Base-by-base conservation (phyloP, 2,888 invertebrate species). In the Lepidocyrtoides sp. region DNA sequence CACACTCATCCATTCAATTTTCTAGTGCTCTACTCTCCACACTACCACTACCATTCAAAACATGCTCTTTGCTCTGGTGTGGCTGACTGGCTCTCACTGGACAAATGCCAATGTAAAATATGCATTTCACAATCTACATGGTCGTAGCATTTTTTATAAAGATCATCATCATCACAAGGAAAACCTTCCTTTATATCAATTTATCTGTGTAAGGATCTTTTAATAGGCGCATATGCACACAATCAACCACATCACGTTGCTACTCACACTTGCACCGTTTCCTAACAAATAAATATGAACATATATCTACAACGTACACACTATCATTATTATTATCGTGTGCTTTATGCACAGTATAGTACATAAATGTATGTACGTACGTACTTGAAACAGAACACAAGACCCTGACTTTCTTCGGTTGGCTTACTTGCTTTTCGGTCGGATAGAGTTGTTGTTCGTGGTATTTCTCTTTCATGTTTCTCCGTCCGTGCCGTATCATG, bases 341-440 rank as follows among this genome's bases (percentile, higher is more conserved):
- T n/a, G n/a, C n/a, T n/a, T n/a, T n/a, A n/a, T n/a, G n/a, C n/a
- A n/a, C n/a, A n/a, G n/a, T n/a, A n/a, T n/a, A n/a, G n/a, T n/a
- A n/a, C n/a, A n/a, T n/a, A n/a, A n/a, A 7, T 36, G 57, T 81
- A 48, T 5, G 8, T 48, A 60, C 41, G 60, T 48, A 66, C 44
- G 48, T 83, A 69, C 66, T 48, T 29, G 84, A 84, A 57, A 57
- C 10, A 48, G 20, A 84, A 69, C 20, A 23, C 60, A 69, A 84
- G 44, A 60, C 86, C 84, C 72, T 72, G 86, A 86, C 72, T 86
- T 86, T 86, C 75, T 86, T 86, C 86, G 60, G 72, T 86, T 86
- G 75, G 54, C 54, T 54, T 32, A 54, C 79, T 79, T 54, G 60
- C 60, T 20, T 20, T 17, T 26, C 26, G 60, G 26, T 60, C 60